Evolutionary conservation across 23 tunicate genomes (phyloP).

Genomic region (Phallusia fumigata): DNA sequence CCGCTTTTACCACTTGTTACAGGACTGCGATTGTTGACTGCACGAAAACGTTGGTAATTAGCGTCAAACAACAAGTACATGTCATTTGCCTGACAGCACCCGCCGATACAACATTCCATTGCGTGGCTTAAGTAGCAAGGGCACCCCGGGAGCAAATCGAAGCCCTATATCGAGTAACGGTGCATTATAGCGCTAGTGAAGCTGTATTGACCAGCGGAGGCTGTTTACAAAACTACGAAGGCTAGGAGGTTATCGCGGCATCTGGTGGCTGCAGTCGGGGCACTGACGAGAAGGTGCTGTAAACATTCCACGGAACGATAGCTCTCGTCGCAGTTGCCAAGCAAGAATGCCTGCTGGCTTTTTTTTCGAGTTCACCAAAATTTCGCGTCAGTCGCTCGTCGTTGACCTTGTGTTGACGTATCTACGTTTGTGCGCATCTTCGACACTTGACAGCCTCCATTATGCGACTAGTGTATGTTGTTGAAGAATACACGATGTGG

Average conservation of each 20-base stretch:
- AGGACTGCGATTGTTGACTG: background rate
- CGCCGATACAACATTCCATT: background rate
- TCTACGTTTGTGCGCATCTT: too few species aligned
- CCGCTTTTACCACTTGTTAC: too few species aligned
- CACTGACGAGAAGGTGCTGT: background rate
- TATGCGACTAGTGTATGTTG: too few species aligned
- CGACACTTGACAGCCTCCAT: too few species aligned
- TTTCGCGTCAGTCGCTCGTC: background rate
- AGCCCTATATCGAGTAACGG: background rate
- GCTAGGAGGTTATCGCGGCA: conserved; percentile 11
- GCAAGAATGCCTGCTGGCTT: background rate
- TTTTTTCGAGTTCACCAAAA: background rate
- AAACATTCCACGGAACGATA: background rate
- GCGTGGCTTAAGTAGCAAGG: conserved; percentile 1
- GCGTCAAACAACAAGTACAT: background rate
- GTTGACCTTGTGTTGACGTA: background rate
- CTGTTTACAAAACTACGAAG: background rate
- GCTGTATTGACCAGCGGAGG: background rate
- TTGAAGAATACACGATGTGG: too few species aligned
- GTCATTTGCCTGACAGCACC: background rate
- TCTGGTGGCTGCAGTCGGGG: background rate
- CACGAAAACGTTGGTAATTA: background rate
- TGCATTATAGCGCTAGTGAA: background rate
- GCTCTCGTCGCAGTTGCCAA: background rate
- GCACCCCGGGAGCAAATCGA: background rate